Base-by-base conservation (phyloP, 35 echinoderm and acorn worm genomes). In the Patiria miniata region DNA sequence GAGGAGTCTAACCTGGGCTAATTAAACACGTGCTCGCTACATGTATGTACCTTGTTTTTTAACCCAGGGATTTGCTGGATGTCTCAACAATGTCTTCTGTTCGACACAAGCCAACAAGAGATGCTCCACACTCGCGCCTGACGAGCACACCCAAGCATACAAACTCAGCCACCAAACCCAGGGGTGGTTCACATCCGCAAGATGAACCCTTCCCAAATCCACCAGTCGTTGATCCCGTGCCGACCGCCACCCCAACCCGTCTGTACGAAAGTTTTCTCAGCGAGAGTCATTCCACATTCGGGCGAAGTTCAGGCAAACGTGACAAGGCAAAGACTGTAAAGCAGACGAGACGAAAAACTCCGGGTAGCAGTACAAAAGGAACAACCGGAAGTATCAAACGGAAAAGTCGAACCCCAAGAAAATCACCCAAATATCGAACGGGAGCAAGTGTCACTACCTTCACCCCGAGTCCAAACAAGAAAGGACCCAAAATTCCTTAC, bases 191-290 rank as follows among this genome's bases (percentile, higher is more conserved):
- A 47, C 42, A 47, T 47, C 30, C 2, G 29, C 14, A 10, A 73
- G 65, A 7, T 1, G 29, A 73, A 7, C 7, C 5, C 7, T 32
- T 73, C 10, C 26, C 23, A 16, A 30, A 73, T 73, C 14, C 10
- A 7, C 26, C 30, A 30, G 34, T 34, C 14, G 34, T 34, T 22
- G 9, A 73, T 7, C 65, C 65, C 14, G 34, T 34, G 65, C 23
- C 3, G 34, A 73, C 65, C 34, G 65, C 21, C 22, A 73, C 65
- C 14, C 65, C 65, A 2, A 73, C 21, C 34, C 21, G 7, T 26
- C 34, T 73, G 65, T 73, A 73, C 65, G 26, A 73, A 73, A 73
- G 65, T 73, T 73, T 73, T 23, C 65, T 73, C 26, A 73, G 65
- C 29, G 65, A 73, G 65, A 73, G 65, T 34, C 23, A 34, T 73